Evolutionary conservation across 2,113 vertebrate genomes (phyloP), one percentile per base, ranked within the genome.

Genomic region (Bufo bufo): DNA sequence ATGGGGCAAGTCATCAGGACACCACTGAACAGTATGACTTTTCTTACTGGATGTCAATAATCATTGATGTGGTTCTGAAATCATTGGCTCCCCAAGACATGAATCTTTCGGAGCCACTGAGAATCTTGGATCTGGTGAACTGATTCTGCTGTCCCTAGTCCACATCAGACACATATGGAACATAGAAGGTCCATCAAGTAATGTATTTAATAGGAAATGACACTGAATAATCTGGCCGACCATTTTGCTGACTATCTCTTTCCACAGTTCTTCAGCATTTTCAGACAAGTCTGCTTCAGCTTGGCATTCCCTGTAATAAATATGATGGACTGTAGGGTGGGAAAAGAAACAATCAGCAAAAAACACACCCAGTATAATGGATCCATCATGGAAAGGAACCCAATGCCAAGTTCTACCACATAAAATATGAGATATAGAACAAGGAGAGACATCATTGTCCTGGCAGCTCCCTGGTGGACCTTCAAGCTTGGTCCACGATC

Each of bases 401-500:
- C 85, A 54, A 86, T 43, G n/a, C 72, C 74, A 12, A 86, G 47
- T 43, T 86, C 85, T 14, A 80, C 85, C 49, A 83, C 66, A 13
- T 74, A 88, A 45, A 88, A 88, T 17, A 75, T 65, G 14, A 88
- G 69, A 61, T 88, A 88, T 13, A 88, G 47, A 10, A 88, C 52
- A 50, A 88, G 86, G n/a, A 88, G 80, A 17, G 69, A 82, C 43
- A 45, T 63, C 80, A 88, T 83, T 3, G 80, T 88, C 11, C 69
- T 16, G n/a, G 86, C 86, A 23, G 86, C 86, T 2, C 45, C 43
- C 43, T 77, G 79, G 10, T 83, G 86, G n/a, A 19, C 80, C 52
- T 88, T 83, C n/a, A 88, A 14, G 17, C 47, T 88, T n/a, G 86
- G 69, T 4, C 54, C 71, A 63, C 20, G 49, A 19, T 49, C 66